phyloP scores from a whole-genome alignment of 2,113 vertebrate genomes.

The Oncorhynchus mykiss region DNA sequence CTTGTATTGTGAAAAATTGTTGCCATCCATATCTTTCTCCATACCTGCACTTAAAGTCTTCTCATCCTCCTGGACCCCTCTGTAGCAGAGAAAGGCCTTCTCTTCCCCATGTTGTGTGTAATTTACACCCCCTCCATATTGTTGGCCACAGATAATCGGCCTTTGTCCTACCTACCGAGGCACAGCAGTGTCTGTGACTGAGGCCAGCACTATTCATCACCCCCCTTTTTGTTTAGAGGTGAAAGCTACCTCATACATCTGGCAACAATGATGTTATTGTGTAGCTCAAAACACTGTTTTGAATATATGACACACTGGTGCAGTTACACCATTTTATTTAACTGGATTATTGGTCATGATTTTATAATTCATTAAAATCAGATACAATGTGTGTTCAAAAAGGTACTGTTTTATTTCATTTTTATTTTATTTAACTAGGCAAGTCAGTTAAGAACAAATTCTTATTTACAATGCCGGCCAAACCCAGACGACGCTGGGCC shows the following conservation, averaged over 20 bases:
- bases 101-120: background rate
- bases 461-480: too few species aligned
- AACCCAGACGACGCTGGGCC: too few species aligned
- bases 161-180: slow-evolving; percentile 1
- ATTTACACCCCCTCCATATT: slow-evolving; percentile 3
- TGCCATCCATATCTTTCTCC: background rate
- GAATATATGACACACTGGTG: background rate
- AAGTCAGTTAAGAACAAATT: too few species aligned
- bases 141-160: background rate
- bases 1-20: background rate
- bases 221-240: background rate
- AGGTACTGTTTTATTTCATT: background rate
- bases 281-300: background rate
- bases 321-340: too few species aligned
- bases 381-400: background rate
- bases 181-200: slow-evolving; percentile 1
- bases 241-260: background rate
- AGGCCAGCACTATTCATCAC: background rate
- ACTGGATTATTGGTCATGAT: background rate
- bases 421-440: too few species aligned
- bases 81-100: background rate
- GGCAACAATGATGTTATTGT: background rate
- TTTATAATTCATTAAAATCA: too few species aligned
- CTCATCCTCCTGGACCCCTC: background rate
- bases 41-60: background rate